Conservation (phyloP, 2,797 vertebrate genomes). For the Nothura maculosa region DNA sequence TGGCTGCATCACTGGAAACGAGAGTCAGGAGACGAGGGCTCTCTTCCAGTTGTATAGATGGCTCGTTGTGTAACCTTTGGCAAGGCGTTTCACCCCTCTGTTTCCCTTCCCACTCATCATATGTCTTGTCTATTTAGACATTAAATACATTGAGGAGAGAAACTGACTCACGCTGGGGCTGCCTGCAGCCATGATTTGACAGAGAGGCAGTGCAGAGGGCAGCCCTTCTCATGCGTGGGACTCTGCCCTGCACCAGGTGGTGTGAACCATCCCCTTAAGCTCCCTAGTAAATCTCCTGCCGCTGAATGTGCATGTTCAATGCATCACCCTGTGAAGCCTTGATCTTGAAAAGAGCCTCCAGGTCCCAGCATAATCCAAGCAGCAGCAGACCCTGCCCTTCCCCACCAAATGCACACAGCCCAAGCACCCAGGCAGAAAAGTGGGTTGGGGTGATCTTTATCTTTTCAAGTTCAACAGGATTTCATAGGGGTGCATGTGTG, state of each 20-base stretch:
- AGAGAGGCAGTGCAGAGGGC: neutral
- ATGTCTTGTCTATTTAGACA: neutral
- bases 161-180: neutral
- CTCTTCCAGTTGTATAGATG: slow-evolving; percentile 37
- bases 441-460: neutral
- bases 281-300: neutral
- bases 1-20: neutral
- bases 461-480: slow-evolving; percentile 14
- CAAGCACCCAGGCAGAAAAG: neutral
- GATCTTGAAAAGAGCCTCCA: neutral
- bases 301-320: neutral
- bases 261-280: neutral
- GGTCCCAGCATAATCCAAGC: neutral
- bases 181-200: rapidly evolving
- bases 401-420: neutral
- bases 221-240: rapidly evolving
- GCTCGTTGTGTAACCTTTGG: slow-evolving; percentile 32
- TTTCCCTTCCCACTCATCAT: slow-evolving; percentile 54
- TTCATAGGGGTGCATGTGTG: neutral
- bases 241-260: neutral
- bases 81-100: slow-evolving; percentile 4
- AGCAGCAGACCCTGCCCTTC: neutral
- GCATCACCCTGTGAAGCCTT: neutral
- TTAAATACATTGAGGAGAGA: neutral
- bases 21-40: slow-evolving; percentile 42